Evolutionary conservation across 2,888 invertebrate species (phyloP).

Genomic region (Drosophila birchii): DNA sequence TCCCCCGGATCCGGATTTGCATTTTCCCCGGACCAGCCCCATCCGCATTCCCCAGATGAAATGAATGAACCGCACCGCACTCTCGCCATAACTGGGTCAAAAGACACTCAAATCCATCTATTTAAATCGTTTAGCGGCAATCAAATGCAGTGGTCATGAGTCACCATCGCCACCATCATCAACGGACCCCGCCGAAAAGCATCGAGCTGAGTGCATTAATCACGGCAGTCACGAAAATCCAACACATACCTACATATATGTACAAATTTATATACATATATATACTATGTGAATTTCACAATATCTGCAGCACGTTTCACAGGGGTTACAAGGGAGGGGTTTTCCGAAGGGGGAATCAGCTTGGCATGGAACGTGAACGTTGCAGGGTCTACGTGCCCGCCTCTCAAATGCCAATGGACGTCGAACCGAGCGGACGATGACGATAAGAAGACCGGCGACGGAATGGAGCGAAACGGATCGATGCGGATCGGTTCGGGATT

Average conservation of each 20-base stretch:
- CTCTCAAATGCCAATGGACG: conserved; percentile 70
- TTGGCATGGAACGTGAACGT: conserved; percentile 45
- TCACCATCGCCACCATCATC: conserved; percentile 9
- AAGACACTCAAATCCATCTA: conserved; percentile 59
- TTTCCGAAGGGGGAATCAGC: conserved; percentile 15
- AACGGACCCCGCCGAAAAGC: conserved; percentile 32
- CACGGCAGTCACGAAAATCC: conserved; percentile 51
- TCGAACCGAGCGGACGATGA: conserved; percentile 28
- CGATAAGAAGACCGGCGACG: conserved; percentile 24
- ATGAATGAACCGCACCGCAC: conserved; percentile 23
- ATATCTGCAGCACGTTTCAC: conserved; percentile 66
- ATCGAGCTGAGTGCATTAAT: conserved; percentile 61
- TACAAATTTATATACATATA: conserved; percentile 21
- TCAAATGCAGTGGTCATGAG: conserved; percentile 57
- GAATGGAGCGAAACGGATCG: conserved; percentile 34
- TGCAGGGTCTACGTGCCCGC: conserved; percentile 67
- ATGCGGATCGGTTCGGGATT: conserved; percentile 22
- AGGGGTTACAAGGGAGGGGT: conserved; percentile 11
- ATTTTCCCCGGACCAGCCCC: conserved; percentile 5
- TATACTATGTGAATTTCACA: conserved; percentile 56
- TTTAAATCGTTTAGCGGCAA: conserved; percentile 73
- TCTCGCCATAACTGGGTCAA: conserved; percentile 64
- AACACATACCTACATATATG: conserved; percentile 15
- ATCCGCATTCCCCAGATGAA: conserved; percentile 38
- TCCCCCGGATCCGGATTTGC: neutral